Evolutionary conservation across 2,113 vertebrate genomes (phyloP), one percentile per base, ranked within the genome.

Genomic region (Indri indri): DNA sequence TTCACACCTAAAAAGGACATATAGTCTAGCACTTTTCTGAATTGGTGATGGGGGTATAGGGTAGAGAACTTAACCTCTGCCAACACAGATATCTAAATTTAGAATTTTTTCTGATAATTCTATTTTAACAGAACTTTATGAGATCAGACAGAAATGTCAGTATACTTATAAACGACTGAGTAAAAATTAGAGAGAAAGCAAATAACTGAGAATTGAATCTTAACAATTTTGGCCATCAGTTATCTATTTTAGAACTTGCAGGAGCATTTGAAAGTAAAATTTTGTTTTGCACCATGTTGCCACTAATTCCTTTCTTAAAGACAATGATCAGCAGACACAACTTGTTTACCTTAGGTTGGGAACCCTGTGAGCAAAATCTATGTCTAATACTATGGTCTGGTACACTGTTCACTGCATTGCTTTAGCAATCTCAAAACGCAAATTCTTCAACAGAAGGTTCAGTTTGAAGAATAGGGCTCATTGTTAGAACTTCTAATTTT

Each of bases 1-100:
- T 86, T 95, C 84, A 96, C n/a, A 92, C 47, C 5, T 85, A 82
- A 90, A 96, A 85, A 59, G 82, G 63, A 95, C 65, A 59, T 16
- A 85, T 7, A 96, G 68, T 50, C 37, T 40, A 92, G 47, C 34
- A 88, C 61, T 91, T 66, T 89, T 63, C 66, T 95, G 81, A 95
- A 71, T 61, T 94, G 40, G 45, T 22, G 25, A 13, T 50, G 37
- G 17, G 66, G 20, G 2, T 25, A 37, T 0, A 1, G 25, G n/a
- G 9, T 8, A 93, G 20, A 89, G 9, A 88, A 76, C 13, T 79
- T 88, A 92, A 82, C 10, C 8, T 52, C 71, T 42, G 61, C 22
- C 76, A 73, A 83, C 30, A 85, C 57, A 70, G 40, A 45, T 22
- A 84, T 27, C 45, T 84, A 92, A 71, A 86, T 85, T 89, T 40